These are phyloP conservation scores for Decapterus maruadsi DNA, from an alignment of 2,797 vertebrate species.

Conservation along the genomic window DNA sequence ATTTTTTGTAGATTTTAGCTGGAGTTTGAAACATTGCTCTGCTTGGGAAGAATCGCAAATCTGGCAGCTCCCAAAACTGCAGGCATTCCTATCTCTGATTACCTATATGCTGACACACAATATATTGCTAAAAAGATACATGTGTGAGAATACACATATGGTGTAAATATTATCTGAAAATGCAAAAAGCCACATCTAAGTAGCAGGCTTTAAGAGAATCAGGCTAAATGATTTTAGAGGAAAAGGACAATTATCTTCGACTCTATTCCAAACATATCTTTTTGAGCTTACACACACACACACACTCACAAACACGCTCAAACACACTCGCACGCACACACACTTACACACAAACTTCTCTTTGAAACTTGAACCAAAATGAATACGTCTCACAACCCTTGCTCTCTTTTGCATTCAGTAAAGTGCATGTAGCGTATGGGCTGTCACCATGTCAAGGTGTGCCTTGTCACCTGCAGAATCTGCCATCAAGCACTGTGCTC, in stretches of 20 bases:
- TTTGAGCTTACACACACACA: slow-evolving; percentile 66
- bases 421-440: slow-evolving; percentile 85
- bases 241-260: slow-evolving; percentile 84
- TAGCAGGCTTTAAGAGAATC: slow-evolving; percentile 87
- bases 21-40: slow-evolving; percentile 95
- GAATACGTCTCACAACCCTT: slow-evolving; percentile 78
- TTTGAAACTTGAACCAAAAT: slow-evolving; percentile 87
- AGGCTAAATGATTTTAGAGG: slow-evolving; percentile 81
- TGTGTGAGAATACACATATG: slow-evolving; percentile 81
- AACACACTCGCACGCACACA: slow-evolving; percentile 40
- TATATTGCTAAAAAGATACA: slow-evolving; percentile 82
- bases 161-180: slow-evolving; percentile 86
- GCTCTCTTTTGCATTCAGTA: slow-evolving; percentile 82
- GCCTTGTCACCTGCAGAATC: slow-evolving; percentile 84
- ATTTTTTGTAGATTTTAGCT: slow-evolving; percentile 98
- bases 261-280: slow-evolving; percentile 86
- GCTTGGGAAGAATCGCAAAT: slow-evolving; percentile 89
- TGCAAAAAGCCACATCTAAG: slow-evolving; percentile 87
- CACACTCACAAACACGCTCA: slow-evolving; percentile 35
- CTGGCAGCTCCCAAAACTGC: slow-evolving; percentile 93
- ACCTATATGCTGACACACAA: slow-evolving; percentile 86
- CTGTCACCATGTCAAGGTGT: slow-evolving; percentile 83
- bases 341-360: slow-evolving; percentile 72
- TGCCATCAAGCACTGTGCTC: slow-evolving; percentile 86
- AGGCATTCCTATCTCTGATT: slow-evolving; percentile 92